A percentile compares a stretch with the other conserved stretches of the same genome.
Evolutionary conservation across 2,888 invertebrate genomes (phyloP).

Genomic region (Syritta pipiens): DNA sequence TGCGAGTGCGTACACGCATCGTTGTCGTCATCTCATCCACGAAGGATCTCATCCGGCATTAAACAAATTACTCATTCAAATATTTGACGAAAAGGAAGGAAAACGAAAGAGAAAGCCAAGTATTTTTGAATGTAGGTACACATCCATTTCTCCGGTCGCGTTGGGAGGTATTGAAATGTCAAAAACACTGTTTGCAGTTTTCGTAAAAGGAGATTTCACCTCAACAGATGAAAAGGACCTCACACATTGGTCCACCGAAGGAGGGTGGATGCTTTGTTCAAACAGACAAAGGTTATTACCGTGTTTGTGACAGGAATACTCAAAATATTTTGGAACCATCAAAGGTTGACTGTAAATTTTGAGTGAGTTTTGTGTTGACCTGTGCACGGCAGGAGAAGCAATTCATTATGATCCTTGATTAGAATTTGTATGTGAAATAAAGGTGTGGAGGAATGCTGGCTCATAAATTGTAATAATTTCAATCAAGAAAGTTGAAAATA

Average conservation of each 20-base stretch:
- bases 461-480: too few species aligned
- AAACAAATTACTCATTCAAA: conserved; percentile 61
- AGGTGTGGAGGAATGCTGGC: too few species aligned
- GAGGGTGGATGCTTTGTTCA: not conserved
- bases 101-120: too few species aligned
- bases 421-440: too few species aligned
- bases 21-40: conserved; percentile 11
- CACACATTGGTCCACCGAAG: conserved; percentile 38
- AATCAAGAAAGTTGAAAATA: too few species aligned
- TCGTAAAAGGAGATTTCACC: not conserved
- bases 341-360: not conserved
- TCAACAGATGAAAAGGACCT: conserved; percentile 43
- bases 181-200: conserved; percentile 40
- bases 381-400: too few species aligned
- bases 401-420: too few species aligned
- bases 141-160: too few species aligned
- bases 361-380: too few species aligned
- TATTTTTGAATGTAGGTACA: too few species aligned
- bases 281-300: conserved; percentile 44
- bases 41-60: conserved; percentile 30
- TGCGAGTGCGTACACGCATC: conserved; percentile 8
- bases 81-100: conserved; percentile 63
- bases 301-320: conserved; percentile 34
- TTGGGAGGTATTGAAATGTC: too few species aligned
- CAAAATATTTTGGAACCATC: conserved; percentile 49